Base-by-base conservation (phyloP, 1,140 invertebrate species). In the Schlechtendalia chinensis region DNA sequence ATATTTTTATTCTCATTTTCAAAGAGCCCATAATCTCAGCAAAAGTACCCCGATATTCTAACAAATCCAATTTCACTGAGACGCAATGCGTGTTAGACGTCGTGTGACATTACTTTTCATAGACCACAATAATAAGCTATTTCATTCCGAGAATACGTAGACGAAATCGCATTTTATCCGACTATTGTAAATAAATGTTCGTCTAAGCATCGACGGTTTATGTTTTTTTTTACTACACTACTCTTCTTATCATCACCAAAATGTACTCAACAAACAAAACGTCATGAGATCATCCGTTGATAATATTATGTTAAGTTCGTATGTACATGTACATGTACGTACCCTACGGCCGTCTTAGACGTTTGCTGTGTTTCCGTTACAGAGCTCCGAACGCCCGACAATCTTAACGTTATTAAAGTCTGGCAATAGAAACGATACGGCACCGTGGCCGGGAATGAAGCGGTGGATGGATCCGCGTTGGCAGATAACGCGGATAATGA, bases 391-490 rank as follows among this genome's bases (percentile, higher is more conserved):
- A 54, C 24, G 71, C 50, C 71, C 56, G 71, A 74, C 27, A 50
- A 74, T 74, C 71, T 74, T 29, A 74, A 74, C 53, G 71, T 56
- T 74, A 74, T 74, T 74, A 74, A 74, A 74, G 71, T 74, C 71
- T 74, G 71, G 71, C 71, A 56, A 74, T 74, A 74, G 56, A 74
- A 74, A 74, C 56, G 71, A 74, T 74, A 74, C 53, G 19, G 19
- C 11, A 1, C 14, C 4, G 56, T 4, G 39, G 6, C 6, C 1
- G 67, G 22, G 45, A 11, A 6, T 6, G 67, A 14, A 4, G 16
- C 10, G 39, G 24, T 11, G 19, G n/a, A 54, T 12, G 50, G 27
- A 27, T 32, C 53, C 27, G 27, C 53, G 50, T 75, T 77, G 74
- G 74, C 74, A 77, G 39, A 24, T 63, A 63, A 32, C 22, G 56